Conservation (phyloP, 2,113 vertebrate species). For the Donacobius atricapilla region DNA sequence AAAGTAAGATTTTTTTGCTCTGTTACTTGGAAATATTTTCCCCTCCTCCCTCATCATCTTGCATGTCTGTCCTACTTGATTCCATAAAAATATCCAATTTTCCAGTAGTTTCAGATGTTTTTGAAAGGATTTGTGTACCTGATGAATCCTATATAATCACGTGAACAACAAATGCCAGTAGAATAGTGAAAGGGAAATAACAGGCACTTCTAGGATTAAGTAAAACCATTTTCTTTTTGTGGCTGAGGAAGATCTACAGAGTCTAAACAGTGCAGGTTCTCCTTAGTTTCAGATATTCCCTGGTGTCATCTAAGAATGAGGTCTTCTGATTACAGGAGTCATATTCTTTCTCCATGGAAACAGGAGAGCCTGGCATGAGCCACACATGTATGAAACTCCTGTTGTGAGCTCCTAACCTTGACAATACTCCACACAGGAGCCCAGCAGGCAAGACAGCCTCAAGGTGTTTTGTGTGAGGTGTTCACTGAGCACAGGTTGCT, state of each 20-base stretch:
- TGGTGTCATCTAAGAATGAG: neutral
- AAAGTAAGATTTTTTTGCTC: neutral
- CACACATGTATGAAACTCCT: neutral
- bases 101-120: neutral
- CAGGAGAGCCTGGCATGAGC: neutral
- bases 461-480: neutral
- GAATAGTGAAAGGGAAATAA: neutral
- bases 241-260: constrained; percentile 12
- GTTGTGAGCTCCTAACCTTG: neutral
- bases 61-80: neutral
- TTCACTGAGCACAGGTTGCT: neutral
- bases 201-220: neutral
- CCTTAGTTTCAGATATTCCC: neutral
- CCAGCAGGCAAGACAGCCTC: neutral
- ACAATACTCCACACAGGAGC: neutral
- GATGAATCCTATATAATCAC: neutral
- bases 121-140: neutral
- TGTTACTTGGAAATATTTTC: neutral
- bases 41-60: neutral
- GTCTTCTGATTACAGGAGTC: constrained; percentile 4
- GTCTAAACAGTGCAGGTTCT: neutral
- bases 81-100: neutral
- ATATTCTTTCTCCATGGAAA: neutral
- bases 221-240: constrained; percentile 12
- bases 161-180: neutral